Evolutionary conservation across 2,797 vertebrate genomes (phyloP), one percentile per base, ranked within the genome.

Genomic region (Melanotaenia boesemani): DNA sequence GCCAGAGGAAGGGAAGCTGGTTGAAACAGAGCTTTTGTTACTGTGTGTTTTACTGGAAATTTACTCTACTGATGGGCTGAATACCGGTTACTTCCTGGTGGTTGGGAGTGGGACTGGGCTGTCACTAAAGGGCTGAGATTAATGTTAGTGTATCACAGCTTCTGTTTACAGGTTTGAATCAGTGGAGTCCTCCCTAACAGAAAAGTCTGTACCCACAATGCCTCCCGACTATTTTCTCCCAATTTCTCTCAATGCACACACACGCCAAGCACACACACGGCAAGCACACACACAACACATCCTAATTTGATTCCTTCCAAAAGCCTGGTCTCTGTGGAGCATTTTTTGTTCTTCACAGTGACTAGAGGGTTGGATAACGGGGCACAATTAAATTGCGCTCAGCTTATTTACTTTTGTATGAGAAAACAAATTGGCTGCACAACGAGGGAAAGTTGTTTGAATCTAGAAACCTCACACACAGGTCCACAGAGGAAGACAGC

Each of bases 401-500:
- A 80, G 89, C 87, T 91, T 93, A 91, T 94, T 94, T 93, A 94
- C 92, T 90, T 94, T 91, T 86, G 93, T 92, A 88, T 79, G 77
- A 77, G 81, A 77, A 91, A 91, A 93, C 86, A 91, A 95, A 94
- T 92, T 92, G 93, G 80, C 82, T 83, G 80, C 83, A 58, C 79
- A 81, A 78, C 67, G 79, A 68, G 65, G 68, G 80, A 79, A 67
- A 76, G 70, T 77, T 56, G 73, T 26, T 72, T 20, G 77, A 84
- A 79, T 76, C 81, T 71, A 65, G 54, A 76, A 85, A 69, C 70
- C 81, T 66, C 78, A 79, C 71, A 41, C 70, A 82, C 80, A 70
- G 72, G 85, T 89, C 89, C 84, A 57, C 65, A n/a, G 86, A 89
- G 87, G 64, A 28, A 76, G 64, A 83, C 52, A 65, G 59, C 64